Percentiles rank a stretch among this genome's conserved stretches.
Evolutionary conservation across 2,113 vertebrate genomes (phyloP).

Genomic region (Colius striatus): DNA sequence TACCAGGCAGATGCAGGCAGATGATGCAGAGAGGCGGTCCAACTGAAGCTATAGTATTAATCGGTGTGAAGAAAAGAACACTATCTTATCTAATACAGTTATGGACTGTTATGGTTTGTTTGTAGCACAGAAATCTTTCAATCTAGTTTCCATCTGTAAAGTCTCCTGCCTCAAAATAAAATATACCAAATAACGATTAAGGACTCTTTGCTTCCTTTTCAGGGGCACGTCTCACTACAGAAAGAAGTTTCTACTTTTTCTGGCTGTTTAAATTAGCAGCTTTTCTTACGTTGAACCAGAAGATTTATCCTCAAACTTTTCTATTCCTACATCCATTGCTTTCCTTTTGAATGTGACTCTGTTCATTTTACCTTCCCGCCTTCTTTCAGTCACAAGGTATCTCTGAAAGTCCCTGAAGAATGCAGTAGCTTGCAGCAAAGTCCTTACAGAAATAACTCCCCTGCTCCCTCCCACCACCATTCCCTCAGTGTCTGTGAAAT

Average conservation of each 20-base stretch:
- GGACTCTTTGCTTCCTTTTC: not conserved
- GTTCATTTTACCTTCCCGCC: not conserved
- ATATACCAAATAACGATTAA: not conserved
- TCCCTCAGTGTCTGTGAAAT: conserved; percentile 32
- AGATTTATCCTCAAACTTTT: not conserved
- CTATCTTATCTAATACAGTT: conserved; percentile 38
- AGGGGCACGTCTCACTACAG: not conserved
- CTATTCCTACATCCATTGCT: not conserved
- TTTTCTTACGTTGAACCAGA: not conserved
- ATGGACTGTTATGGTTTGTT: conserved; percentile 33
- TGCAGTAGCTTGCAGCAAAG: not conserved
- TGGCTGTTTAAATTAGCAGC: not conserved
- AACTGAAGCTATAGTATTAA: conserved; percentile 43
- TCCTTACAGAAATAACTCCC: not conserved
- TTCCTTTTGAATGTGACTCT: not conserved
- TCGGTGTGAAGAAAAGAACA: conserved; percentile 47
- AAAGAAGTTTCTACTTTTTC: not conserved
- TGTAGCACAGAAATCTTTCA: conserved; percentile 20
- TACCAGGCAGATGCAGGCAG: not conserved
- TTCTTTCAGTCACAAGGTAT: not conserved
- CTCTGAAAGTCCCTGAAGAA: not conserved
- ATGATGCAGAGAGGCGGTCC: conserved; percentile 6
- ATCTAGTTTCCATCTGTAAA: not conserved
- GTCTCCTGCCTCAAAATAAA: conserved; percentile 12
- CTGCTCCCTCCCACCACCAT: not conserved